phyloP scores from a whole-genome alignment of 2,888 invertebrate genomes.

The Uloborus plumipes region DNA sequence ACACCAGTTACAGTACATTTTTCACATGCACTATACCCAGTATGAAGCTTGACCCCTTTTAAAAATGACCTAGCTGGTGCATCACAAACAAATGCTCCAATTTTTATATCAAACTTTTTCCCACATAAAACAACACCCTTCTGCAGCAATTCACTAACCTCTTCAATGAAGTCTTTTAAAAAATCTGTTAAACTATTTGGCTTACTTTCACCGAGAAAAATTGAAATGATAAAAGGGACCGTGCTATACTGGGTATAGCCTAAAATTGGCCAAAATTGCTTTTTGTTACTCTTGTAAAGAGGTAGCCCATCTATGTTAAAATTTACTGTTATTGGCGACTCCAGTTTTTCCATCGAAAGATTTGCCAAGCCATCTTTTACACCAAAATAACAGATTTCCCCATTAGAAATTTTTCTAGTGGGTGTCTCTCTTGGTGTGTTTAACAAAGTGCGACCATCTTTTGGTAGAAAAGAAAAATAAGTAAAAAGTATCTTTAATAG shows the following conservation, averaged over 20 bases:
- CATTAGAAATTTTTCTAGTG: no score
- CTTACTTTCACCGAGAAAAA: slow-evolving; percentile 7
- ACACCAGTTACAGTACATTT: slow-evolving; percentile 19
- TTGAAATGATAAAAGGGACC: background rate
- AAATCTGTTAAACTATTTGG: background rate
- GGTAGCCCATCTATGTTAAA: no score
- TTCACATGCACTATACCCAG: slow-evolving; percentile 16
- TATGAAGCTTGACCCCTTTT: background rate
- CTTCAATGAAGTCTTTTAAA: background rate
- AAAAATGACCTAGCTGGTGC: slow-evolving; percentile 14
- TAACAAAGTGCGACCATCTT: no score
- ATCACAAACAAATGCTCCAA: slow-evolving; percentile 9
- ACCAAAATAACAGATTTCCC: no score
- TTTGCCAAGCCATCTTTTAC: no score
- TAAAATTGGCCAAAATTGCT: slow-evolving; percentile 22
- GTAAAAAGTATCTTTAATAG: no score
- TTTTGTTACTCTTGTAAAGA: slow-evolving; percentile 1
- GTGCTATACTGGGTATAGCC: background rate
- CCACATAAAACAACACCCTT: background rate
- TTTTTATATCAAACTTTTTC: background rate
- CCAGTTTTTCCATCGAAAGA: no score
- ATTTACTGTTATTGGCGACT: no score
- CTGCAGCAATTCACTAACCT: background rate
- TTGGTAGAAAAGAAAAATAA: no score
- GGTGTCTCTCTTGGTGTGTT: no score